Evolutionary conservation across 2,797 vertebrate genomes (phyloP).

Genomic region (Chiloscyllium punctatum): DNA sequence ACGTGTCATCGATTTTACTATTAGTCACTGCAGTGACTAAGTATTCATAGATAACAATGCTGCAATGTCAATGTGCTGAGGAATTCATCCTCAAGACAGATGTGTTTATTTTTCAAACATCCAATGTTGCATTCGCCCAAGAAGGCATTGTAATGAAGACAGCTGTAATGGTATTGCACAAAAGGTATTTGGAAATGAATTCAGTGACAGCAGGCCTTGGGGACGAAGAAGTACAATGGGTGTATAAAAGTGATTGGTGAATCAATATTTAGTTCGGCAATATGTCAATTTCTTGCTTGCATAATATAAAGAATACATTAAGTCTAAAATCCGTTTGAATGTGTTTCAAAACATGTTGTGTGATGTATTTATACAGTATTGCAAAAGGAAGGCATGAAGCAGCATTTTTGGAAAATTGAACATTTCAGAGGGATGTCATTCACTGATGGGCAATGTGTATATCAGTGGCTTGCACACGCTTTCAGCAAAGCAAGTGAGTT

Average conservation of each 20-base stretch:
- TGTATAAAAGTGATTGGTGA: background rate
- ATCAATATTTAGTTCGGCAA: background rate
- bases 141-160: background rate
- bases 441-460: background rate
- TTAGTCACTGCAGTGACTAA: background rate
- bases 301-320: background rate
- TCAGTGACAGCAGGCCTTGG: background rate
- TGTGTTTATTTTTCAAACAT: background rate
- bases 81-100: background rate
- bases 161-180: too few relatives aligned
- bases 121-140: background rate
- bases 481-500: background rate
- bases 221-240: background rate
- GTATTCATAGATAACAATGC: background rate
- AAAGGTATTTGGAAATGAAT: too few relatives aligned
- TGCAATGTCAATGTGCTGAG: background rate
- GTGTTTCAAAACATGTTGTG: background rate
- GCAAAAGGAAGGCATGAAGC: background rate
- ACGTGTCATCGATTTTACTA: background rate
- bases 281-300: background rate
- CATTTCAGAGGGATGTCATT: background rate
- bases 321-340: background rate
- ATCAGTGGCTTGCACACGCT: background rate
- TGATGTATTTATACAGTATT: background rate
- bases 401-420: background rate